A percentile compares a stretch with the other conserved stretches of the same genome.
Conservation (phyloP, 2,888 invertebrate species). For the Smittia aterrima region DNA sequence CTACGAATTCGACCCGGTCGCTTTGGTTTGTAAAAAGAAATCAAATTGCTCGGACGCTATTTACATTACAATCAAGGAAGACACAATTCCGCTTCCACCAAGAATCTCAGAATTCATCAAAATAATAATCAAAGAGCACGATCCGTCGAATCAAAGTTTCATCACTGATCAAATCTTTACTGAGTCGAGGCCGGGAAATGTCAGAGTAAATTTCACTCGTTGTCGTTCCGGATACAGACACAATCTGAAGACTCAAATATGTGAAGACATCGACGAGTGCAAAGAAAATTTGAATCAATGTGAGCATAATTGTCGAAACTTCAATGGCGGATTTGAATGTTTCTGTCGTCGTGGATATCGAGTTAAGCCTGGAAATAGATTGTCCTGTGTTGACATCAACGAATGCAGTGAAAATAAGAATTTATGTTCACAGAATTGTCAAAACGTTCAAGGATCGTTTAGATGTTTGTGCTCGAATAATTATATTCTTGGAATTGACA, state of each 20-base stretch:
- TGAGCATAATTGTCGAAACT: background rate
- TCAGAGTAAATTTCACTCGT: no score
- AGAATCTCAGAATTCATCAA: no score
- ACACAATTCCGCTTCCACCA: background rate
- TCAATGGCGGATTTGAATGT: background rate
- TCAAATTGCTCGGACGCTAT: no score
- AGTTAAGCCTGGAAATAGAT: no score
- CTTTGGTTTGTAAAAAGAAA: background rate
- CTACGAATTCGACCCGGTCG: background rate
- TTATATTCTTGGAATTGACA: background rate
- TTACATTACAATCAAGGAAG: no score
- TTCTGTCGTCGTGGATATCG: no score
- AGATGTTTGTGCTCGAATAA: background rate
- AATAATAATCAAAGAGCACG: no score
- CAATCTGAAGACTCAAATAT: background rate
- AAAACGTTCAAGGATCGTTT: background rate
- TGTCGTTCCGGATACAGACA: no score
- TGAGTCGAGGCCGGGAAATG: no score
- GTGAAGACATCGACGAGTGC: constrained; percentile 9
- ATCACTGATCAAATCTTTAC: no score
- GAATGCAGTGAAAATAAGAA: background rate
- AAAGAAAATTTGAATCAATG: background rate
- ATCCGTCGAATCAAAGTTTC: no score
- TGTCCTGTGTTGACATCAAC: background rate
- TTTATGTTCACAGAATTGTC: constrained; percentile 11